Evolutionary conservation across 2,113 vertebrate genomes (phyloP).

Genomic region (Rhea pennata): DNA sequence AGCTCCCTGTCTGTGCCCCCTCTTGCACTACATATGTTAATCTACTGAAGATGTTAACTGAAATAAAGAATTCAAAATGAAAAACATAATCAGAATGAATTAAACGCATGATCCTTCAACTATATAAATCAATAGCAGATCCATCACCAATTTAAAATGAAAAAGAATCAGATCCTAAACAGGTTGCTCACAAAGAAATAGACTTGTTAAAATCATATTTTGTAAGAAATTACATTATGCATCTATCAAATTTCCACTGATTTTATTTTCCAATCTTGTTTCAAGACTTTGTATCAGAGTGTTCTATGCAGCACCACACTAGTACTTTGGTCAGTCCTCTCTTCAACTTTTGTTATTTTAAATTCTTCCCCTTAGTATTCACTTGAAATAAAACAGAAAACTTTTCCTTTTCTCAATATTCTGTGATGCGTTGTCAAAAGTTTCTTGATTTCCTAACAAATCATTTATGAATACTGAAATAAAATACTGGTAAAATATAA

Average conservation of each 20-base stretch:
- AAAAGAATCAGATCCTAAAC: background rate
- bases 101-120: background rate
- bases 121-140: background rate
- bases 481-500: background rate
- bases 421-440: background rate
- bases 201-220: background rate
- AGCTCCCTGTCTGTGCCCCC: background rate
- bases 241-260: background rate
- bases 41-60: background rate
- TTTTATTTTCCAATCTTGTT: background rate
- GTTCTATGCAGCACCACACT: background rate
- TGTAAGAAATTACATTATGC: background rate
- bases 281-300: background rate
- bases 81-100: background rate
- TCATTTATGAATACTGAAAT: background rate
- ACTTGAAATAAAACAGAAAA: background rate
- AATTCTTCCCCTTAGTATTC: background rate
- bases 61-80: background rate
- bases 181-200: background rate
- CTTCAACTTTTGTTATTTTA: background rate
- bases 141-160: background rate
- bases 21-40: background rate
- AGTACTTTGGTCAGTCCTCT: background rate
- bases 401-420: background rate
- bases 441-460: background rate